Conservation (phyloP, 2,113 vertebrate genomes). For the Ardeotis arabs region DNA sequence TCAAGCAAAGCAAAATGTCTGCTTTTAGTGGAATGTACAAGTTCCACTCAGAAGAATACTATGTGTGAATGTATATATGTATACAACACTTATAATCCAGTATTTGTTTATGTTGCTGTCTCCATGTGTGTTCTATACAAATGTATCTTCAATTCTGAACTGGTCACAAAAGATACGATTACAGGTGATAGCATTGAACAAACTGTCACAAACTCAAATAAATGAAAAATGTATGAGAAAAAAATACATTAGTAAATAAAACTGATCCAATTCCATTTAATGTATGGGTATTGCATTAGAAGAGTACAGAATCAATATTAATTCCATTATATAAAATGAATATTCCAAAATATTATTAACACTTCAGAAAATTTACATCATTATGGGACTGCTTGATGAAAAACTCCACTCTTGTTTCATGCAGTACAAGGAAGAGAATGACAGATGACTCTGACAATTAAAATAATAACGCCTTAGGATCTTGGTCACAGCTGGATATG, state of each 20-base stretch:
- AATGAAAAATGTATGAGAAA: neutral
- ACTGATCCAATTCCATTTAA: neutral
- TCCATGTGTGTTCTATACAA: neutral
- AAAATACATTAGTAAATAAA: neutral
- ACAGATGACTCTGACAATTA: neutral
- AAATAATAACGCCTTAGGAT: neutral
- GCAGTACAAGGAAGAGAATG: neutral
- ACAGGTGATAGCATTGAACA: neutral
- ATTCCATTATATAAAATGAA: neutral
- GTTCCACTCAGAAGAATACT: neutral
- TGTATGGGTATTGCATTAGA: neutral
- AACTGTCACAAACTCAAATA: neutral
- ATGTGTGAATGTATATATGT: accelerated
- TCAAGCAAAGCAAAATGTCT: neutral
- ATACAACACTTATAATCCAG: neutral
- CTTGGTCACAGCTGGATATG: neutral
- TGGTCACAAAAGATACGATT: neutral
- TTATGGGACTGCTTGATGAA: neutral
- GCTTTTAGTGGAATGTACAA: neutral
- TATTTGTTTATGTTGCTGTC: neutral
- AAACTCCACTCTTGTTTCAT: neutral
- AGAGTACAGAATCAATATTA: neutral
- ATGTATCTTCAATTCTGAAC: neutral
- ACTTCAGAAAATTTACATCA: neutral
- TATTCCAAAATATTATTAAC: neutral